A percentile compares a stretch with the other conserved stretches of the same genome.
Evolutionary conservation across 2,797 vertebrate genomes (phyloP).

Genomic region (Rhadinocentrus ornatus): DNA sequence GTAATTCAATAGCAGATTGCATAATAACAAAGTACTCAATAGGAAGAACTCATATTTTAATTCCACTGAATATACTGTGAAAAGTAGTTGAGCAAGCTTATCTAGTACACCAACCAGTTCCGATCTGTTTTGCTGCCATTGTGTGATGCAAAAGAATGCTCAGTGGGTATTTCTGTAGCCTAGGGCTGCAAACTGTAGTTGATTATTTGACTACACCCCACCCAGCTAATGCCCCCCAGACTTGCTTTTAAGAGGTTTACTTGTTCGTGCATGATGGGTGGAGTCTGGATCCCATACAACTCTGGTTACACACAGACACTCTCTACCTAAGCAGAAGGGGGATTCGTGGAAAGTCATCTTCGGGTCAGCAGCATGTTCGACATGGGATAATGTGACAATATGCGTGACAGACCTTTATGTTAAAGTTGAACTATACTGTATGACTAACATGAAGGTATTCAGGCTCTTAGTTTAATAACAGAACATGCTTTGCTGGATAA

Average conservation of each 20-base stretch:
- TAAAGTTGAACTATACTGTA: conserved; percentile 22
- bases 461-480: conserved; percentile 24
- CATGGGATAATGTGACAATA: conserved; percentile 50
- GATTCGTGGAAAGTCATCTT: conserved; percentile 59
- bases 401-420: conserved; percentile 34
- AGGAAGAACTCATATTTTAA: conserved; percentile 11
- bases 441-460: conserved; percentile 12
- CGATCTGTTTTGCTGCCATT: conserved; percentile 66
- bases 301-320: conserved; percentile 60
- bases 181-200: conserved; percentile 66
- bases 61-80: conserved; percentile 19
- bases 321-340: conserved; percentile 35
- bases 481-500: conserved; percentile 6
- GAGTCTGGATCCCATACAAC: conserved; percentile 73
- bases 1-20: conserved; percentile 8
- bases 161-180: conserved; percentile 73
- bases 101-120: conserved; percentile 62
- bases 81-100: conserved; percentile 49
- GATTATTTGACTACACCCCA: conserved; percentile 69
- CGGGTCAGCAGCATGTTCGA: conserved; percentile 54
- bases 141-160: conserved; percentile 72
- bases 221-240: conserved; percentile 67
- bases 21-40: conserved; percentile 19
- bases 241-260: conserved; percentile 79
- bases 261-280: conserved; percentile 75